phyloP scores from a whole-genome alignment of 2,113 vertebrate species.

The Nesoenas mayeri region DNA sequence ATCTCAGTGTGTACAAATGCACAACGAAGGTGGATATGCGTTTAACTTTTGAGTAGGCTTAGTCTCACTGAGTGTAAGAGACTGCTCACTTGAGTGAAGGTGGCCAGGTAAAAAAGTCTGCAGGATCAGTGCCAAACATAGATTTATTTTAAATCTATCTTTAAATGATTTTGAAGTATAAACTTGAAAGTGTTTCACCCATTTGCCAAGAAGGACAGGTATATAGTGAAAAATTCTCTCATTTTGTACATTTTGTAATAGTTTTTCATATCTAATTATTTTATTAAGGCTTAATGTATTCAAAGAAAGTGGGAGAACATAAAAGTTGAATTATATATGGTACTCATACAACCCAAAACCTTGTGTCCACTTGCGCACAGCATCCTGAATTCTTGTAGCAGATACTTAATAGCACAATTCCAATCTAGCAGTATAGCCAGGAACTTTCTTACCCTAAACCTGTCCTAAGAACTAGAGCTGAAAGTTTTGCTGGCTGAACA shows the following conservation, averaged over 20 bases:
- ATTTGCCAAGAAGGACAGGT: neutral
- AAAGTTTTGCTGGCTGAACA: neutral
- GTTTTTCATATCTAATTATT: neutral
- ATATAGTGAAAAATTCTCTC: neutral
- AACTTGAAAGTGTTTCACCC: neutral
- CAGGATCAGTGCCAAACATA: neutral
- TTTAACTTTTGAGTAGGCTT: neutral
- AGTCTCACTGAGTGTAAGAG: neutral
- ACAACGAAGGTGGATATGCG: neutral
- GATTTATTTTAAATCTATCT: neutral
- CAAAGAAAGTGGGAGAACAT: neutral
- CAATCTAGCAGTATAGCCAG: neutral
- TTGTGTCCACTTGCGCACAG: neutral
- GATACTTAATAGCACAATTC: neutral
- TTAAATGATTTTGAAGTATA: neutral
- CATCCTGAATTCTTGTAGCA: neutral
- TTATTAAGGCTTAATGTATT: neutral
- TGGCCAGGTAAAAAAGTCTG: neutral
- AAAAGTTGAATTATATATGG: neutral
- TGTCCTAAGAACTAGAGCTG: neutral
- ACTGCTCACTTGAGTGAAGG: neutral
- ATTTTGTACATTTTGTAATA: neutral
- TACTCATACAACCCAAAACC: neutral
- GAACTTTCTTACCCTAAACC: neutral
- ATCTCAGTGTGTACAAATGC: neutral